Evolutionary conservation across 2,888 invertebrate species (phyloP).

Genomic region (Dorcus parallelipipedus): DNA sequence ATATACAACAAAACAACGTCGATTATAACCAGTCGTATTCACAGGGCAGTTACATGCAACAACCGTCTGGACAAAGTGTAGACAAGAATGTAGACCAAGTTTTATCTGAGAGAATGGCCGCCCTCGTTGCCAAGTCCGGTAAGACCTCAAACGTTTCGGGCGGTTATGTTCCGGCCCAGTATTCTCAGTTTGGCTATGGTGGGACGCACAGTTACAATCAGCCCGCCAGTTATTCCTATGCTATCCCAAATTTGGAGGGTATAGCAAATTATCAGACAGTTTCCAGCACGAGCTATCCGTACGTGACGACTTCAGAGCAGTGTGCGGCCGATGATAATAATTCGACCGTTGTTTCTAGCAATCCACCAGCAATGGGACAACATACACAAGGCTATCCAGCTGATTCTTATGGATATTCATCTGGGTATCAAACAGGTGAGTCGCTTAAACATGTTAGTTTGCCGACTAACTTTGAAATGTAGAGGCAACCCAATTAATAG

Average conservation of each 20-base stretch:
- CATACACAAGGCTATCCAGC: no score
- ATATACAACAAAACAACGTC: no score
- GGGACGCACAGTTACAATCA: constrained; percentile 18
- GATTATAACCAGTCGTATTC: neutral
- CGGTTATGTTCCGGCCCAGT: constrained; percentile 4
- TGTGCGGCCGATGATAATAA: neutral
- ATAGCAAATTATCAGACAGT: constrained; percentile 16
- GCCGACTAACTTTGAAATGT: no score
- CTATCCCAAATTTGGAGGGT: constrained; percentile 3
- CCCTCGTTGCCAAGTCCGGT: constrained; percentile 21
- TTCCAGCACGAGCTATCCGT: constrained; percentile 21
- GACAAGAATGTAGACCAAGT: constrained; percentile 26
- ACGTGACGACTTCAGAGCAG: constrained; percentile 19
- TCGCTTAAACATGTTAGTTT: no score
- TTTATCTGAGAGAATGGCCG: constrained; percentile 29
- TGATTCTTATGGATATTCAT: neutral
- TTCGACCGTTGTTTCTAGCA: neutral
- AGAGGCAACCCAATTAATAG: no score
- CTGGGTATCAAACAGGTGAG: neutral
- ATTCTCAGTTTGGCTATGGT: constrained; percentile 18
- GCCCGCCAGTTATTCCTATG: constrained; percentile 10
- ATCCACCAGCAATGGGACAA: no score
- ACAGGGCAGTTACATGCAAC: constrained; percentile 2
- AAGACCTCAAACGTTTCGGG: constrained; percentile 1
- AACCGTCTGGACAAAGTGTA: neutral